Evolutionary conservation across 1,140 invertebrate species (phyloP).

Genomic region (Contarinia nasturtii): DNA sequence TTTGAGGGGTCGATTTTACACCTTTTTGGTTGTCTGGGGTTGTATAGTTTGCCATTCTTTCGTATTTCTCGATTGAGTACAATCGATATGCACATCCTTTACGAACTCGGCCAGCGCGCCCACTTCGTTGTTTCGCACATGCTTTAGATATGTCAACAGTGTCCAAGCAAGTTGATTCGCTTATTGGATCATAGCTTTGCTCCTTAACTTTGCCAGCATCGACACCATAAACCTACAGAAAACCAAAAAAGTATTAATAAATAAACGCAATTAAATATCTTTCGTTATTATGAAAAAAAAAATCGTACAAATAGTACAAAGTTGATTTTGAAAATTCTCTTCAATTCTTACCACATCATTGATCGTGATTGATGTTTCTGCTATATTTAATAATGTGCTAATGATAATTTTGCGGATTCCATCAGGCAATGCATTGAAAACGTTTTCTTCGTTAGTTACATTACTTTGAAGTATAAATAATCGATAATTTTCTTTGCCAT

Average conservation of each 20-base stretch:
- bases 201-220: constrained; percentile 82
- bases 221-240: constrained; percentile 79
- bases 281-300: constrained; percentile 85
- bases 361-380: constrained; percentile 79
- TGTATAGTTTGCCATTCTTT: constrained; percentile 32
- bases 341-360: constrained; percentile 87
- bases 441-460: constrained; percentile 26
- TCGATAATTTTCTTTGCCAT: constrained; percentile 34
- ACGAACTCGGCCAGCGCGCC: constrained; percentile 68
- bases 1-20: too few relatives aligned
- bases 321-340: too few relatives aligned
- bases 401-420: constrained; percentile 58
- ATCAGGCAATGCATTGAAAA: constrained; percentile 68
- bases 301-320: too few relatives aligned
- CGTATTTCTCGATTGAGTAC: constrained; percentile 50
- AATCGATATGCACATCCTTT: constrained; percentile 63
- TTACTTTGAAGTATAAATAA: constrained; percentile 39
- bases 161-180: constrained; percentile 44
- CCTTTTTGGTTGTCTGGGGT: too few relatives aligned
- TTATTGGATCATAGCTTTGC: constrained; percentile 52
- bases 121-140: constrained; percentile 56
- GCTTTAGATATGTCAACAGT: constrained; percentile 62
- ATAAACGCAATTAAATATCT: too few relatives aligned
- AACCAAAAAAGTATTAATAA: too few relatives aligned
- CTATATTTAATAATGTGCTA: constrained; percentile 34